Base-by-base conservation (phyloP, 1,140 invertebrate species). In the Ceratoteleas bidentatus region DNA sequence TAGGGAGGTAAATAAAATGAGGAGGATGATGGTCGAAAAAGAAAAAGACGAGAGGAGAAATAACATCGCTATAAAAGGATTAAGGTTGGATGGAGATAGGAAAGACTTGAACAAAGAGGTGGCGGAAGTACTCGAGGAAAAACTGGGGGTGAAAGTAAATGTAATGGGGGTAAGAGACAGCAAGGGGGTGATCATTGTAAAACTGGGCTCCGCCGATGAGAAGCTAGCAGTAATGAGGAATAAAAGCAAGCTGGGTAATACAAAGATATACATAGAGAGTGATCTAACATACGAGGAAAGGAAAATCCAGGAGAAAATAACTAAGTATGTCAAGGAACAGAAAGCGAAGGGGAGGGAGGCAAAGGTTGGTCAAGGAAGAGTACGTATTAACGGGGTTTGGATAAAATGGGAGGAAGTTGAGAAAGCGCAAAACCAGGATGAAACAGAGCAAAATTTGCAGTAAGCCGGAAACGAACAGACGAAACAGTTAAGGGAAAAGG, bases 331-430 rank as follows among this genome's bases (percentile, higher is more conserved):
- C 7, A 38, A 36, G 38, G 57, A 15, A 34, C 6, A 36, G 49
- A 34, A 49, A 32, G 24, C 24, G 14, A 49, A 50, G 16, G 60
- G 50, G 0, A 36, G 15, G 2, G 4, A 56, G 6, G 40, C 47
- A 3, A 16, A 6, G 14, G 50, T 14, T 9, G 69, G 69, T 6
- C 11, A 13, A 6, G 38, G 58, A 4, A 56, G n/a, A 34, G 60
- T 73, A 0, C 33, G 13, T n/a, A 38, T 62, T 8, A 9, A 62
- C 0, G 58, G 60, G 11, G 45, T 54, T 16, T 62, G 69, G 69
- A 49, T n/a, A 34, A 38, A 13, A 13, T 73, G 58, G 58, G 40
- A 73, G 24, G 56, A 60, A 70, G 60, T 52, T 15, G 64, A 56
- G 14, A 61, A 40, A 40, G 24, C 1, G 24, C 24, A 24, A 4